Conservation (phyloP, 2,888 invertebrate species). For the Odontocerum albicorne region DNA sequence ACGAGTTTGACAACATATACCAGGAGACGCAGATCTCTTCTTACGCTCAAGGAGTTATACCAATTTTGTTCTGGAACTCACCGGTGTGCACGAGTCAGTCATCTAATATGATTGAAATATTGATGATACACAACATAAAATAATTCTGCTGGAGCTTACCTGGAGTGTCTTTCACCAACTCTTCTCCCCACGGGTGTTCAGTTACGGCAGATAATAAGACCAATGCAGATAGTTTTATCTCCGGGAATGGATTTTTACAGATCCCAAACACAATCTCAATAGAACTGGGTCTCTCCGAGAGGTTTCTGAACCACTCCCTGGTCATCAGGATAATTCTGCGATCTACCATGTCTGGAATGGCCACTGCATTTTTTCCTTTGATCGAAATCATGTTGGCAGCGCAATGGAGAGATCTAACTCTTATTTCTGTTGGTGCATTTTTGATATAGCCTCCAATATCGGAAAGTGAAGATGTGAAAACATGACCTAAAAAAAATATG, state of each 20-base stretch:
- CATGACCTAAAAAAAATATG: conserved; percentile 45
- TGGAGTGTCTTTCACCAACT: conserved; percentile 68
- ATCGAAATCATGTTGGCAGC: conserved; percentile 61
- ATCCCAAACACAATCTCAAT: conserved; percentile 63
- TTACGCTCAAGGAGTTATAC: no score
- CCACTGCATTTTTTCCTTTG: conserved; percentile 47
- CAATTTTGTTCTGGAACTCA: no score
- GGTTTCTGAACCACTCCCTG: conserved; percentile 54
- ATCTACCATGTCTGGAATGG: conserved; percentile 46
- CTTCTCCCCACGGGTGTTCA: conserved; percentile 78
- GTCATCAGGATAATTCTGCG: conserved; percentile 55
- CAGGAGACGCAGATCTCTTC: no score
- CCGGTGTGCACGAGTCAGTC: no score
- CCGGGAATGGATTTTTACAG: conserved; percentile 79
- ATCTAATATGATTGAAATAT: no score
- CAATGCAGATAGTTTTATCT: conserved; percentile 71
- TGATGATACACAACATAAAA: no score
- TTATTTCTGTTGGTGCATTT: conserved; percentile 65
- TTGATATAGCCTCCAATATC: conserved; percentile 61
- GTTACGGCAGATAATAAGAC: conserved; percentile 67
- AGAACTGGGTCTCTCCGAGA: conserved; percentile 49
- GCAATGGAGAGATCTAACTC: conserved; percentile 67
- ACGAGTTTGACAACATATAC: no score
- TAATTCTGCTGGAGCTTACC: no score
- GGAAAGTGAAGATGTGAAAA: conserved; percentile 59